Percentiles rank a stretch among this genome's conserved stretches.
Evolutionary conservation across 35 echinoderm and acorn worm genomes (phyloP).

Genomic region (Holothuria glaberrima): DNA sequence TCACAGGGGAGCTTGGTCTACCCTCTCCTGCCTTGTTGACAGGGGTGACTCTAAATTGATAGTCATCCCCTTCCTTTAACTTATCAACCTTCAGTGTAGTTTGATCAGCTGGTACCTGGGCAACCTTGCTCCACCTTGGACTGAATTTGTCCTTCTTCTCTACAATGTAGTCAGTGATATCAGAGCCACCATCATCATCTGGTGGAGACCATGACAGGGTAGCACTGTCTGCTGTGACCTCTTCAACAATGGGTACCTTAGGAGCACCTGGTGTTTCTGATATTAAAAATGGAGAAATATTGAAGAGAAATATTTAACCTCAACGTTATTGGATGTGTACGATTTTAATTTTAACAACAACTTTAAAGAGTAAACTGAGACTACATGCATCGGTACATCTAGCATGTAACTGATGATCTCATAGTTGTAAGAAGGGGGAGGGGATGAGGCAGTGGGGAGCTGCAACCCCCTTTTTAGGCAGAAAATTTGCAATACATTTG

Average conservation of each 20-base stretch:
- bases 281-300: background rate
- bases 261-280: conserved; percentile 76
- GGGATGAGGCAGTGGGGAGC: too few relatives aligned
- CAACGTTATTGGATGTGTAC: background rate
- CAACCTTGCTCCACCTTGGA: conserved; percentile 72
- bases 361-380: background rate
- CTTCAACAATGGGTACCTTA: conserved; percentile 58
- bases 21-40: too few relatives aligned
- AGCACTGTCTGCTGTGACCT: conserved; percentile 54
- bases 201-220: conserved; percentile 81
- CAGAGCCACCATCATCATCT: conserved; percentile 84
- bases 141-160: conserved; percentile 84
- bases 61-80: conserved; percentile 70
- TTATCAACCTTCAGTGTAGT: conserved; percentile 68
- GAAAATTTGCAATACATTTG: too few relatives aligned
- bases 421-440: background rate
- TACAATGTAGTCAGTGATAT: conserved; percentile 85
- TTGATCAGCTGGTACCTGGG: conserved; percentile 38
- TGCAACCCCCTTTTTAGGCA: too few relatives aligned
- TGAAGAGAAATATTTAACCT: background rate
- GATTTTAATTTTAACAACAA: background rate
- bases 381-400: background rate
- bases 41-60: conserved; percentile 83
- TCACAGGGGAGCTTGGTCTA: too few relatives aligned
- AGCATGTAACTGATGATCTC: background rate